Base-by-base conservation (phyloP, 1,140 invertebrate species). In the Solenopsis fugax region DNA sequence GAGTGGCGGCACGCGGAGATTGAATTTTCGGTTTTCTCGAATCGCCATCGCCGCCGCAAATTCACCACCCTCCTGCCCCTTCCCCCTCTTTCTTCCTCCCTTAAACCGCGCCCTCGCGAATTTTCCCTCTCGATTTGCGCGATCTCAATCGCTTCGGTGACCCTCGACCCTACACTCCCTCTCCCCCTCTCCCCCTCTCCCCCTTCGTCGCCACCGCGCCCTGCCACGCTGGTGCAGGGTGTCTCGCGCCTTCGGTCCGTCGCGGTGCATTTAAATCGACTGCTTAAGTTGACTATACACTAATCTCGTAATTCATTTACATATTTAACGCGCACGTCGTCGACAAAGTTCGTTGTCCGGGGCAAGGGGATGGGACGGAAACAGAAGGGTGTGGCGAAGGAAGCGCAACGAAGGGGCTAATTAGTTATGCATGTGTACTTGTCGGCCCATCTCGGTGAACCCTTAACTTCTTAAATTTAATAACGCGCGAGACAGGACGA, bases 271-370 rank as follows among this genome's bases (percentile, higher is more conserved):
- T 90, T 91, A 90, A 91, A 91, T 91, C 87, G 90, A 90, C 89
- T 87, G 87, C 80, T 91, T 89, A 91, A 91, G 85, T 85, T 64
- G 78, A 50, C 85, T 67, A 71, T 89, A 81, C 71, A 85, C 90
- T 91, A 91, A 91, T 91, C 90, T 89, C 87, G 85, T 91, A 87
- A 91, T 91, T 87, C 89, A 91, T 91, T 91, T 91, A 88, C 90
- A 91, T 90, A 71, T 56, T 87, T 89, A 78, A 91, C 71, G 58
- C 73, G 64, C 58, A 52, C 56, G 24, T 58, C 45, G 58, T 84
- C 67, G 80, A 10, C 52, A 13, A 88, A 86, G 45, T 81, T 72
- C 56, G 37, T 71, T 4, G 45, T 41, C 45, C 2, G 45, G 1
- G 29, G n/a, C 0, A 18, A 4, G 24, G n/a, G 41, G 41, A 41